These are phyloP conservation scores for Drosophila rellima DNA, from an alignment of 2,888 invertebrate genomes.

Conservation along the genomic window DNA sequence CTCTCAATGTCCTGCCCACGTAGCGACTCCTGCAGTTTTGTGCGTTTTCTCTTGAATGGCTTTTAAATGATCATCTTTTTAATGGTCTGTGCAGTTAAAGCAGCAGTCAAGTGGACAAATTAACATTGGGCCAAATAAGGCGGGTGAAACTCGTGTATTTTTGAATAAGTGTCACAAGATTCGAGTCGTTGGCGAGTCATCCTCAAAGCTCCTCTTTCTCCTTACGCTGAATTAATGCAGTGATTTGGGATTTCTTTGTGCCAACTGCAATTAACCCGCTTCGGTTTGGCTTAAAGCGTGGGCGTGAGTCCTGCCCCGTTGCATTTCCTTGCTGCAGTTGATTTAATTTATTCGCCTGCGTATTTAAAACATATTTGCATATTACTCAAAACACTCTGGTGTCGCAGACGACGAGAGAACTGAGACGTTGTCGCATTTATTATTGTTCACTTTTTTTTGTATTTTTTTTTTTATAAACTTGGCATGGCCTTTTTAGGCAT, in stretches of 20 bases:
- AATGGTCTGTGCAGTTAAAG: slow-evolving; percentile 30
- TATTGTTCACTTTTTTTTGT: slow-evolving; percentile 63
- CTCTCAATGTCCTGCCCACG: slow-evolving; percentile 59
- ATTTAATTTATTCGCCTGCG: slow-evolving; percentile 69
- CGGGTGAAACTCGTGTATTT: slow-evolving; percentile 65
- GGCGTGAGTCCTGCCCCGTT: slow-evolving; percentile 57
- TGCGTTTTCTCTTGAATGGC: slow-evolving; percentile 54
- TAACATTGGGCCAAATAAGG: slow-evolving; percentile 60
- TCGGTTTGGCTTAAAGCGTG: slow-evolving; percentile 40
- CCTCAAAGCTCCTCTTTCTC: not conserved
- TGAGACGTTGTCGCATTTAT: slow-evolving; percentile 68
- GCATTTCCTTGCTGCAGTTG: slow-evolving; percentile 69
- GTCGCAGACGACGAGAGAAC: slow-evolving; percentile 27
- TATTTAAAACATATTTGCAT: slow-evolving; percentile 76
- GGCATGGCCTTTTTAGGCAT: slow-evolving; percentile 74
- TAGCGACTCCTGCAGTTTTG: slow-evolving; percentile 44
- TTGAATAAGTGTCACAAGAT: slow-evolving; percentile 48
- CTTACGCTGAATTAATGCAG: slow-evolving; percentile 62
- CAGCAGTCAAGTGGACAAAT: slow-evolving; percentile 57
- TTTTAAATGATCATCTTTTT: slow-evolving; percentile 63
- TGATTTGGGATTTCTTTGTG: slow-evolving; percentile 70
- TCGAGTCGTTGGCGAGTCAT: slow-evolving; percentile 50
- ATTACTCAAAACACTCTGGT: slow-evolving; percentile 71
- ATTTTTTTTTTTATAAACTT: slow-evolving; percentile 64
- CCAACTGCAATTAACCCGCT: slow-evolving; percentile 70